Base-by-base conservation (phyloP, 2,888 invertebrate species). In the Pachliopta kotzebuea region DNA sequence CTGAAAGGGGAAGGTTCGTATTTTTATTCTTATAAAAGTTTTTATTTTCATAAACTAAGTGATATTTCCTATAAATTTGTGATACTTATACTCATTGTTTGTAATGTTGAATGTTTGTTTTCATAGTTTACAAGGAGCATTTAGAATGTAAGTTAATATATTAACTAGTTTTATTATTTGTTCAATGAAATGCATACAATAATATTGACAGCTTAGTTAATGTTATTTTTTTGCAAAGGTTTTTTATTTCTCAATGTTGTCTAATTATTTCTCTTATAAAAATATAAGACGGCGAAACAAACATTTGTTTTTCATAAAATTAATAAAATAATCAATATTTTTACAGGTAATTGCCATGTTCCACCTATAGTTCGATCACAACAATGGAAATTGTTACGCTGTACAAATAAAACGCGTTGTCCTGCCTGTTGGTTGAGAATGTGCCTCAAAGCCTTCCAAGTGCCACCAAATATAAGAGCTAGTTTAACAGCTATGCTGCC, bases 341-440 rank as follows among this genome's bases (percentile, higher is more conserved):
- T 79, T 79, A 66, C 77, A 93, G 95, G 96, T 58, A 93, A 93
- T 74, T 96, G 96, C 79, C 93, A 93, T 76, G 94, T 96, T 56
- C 94, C 95, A 59, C 95, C 96, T 52, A 93, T 94, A 67, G 93
- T 94, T 3, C 92, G 95, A 72, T 95, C 94, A 70, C 95, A 95
- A 75, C 94, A 95, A 73, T 94, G 95, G 94, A 94, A 95, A 76
- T 83, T 94, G 71, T 89, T 94, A 66, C 88, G 93, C 71, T 95
- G 95, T 80, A 94, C 95, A 37, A 95, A 95, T 78, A 95, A 95
- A 78, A 93, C 95, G 52, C 92, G 96, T 49, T 98, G 97, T 85
- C 94, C 95, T 61, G 96, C 96, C 20, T 98, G 97, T 83, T 97
- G 97, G 96, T 92, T 97, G 17, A 96, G 95, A 85, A 94, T 96